These are phyloP conservation scores for Cervus canadensis DNA, from an alignment of 2,113 vertebrate genomes.

Conservation along the genomic window DNA sequence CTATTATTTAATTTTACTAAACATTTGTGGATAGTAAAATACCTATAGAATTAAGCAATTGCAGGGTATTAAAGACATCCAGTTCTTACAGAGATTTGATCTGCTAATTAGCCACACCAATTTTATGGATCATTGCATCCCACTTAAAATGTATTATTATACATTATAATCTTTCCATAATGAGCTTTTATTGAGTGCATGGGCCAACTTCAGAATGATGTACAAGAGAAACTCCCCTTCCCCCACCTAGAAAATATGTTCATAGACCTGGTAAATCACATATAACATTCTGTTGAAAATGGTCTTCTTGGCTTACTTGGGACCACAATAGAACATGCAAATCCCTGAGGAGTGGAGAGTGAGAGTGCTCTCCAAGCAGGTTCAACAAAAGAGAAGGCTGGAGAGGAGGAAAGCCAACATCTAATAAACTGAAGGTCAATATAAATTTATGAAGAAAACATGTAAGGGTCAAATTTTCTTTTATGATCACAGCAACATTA, in stretches of 20 bases:
- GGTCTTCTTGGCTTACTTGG: slow-evolving; percentile 28
- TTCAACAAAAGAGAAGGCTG: neutral
- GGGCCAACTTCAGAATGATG: slow-evolving; percentile 62
- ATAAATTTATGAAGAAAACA: neutral
- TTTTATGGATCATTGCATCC: slow-evolving; percentile 87
- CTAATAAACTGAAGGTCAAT: neutral
- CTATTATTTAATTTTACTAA: slow-evolving; percentile 86
- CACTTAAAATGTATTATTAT: slow-evolving; percentile 86
- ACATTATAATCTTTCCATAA: slow-evolving; percentile 86
- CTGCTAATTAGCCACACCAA: slow-evolving; percentile 88
- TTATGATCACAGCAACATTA: neutral
- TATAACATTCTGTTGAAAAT: neutral
- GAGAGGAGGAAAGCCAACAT: neutral
- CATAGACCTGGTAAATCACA: slow-evolving; percentile 36
- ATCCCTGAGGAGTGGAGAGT: neutral
- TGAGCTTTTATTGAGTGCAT: slow-evolving; percentile 85
- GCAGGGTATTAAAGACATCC: slow-evolving; percentile 84
- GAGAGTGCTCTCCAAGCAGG: neutral
- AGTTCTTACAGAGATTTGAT: slow-evolving; percentile 85
- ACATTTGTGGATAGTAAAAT: slow-evolving; percentile 84
- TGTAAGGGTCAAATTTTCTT: neutral
- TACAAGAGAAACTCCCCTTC: slow-evolving; percentile 51
- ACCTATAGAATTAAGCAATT: slow-evolving; percentile 83
- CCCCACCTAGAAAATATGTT: neutral
- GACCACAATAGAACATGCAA: neutral